phyloP scores from a whole-genome alignment of 64 coral and sea anemone species.

The Platygyra sinensis region DNA sequence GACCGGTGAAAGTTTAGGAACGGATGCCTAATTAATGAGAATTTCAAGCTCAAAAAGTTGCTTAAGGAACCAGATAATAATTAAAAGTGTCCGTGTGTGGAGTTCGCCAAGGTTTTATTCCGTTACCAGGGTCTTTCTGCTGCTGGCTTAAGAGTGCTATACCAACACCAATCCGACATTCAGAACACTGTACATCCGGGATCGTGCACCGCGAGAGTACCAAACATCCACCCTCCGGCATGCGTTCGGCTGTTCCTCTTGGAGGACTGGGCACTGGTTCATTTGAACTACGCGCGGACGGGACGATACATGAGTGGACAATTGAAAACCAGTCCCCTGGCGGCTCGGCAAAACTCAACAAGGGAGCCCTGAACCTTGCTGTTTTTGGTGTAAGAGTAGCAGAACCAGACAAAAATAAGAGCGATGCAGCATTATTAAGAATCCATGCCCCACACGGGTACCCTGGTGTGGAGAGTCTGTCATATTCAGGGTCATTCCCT shows the following conservation, averaged over 20 bases:
- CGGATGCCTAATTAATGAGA: too few relatives aligned
- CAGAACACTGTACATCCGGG: constrained; percentile 75
- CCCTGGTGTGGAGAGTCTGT: constrained; percentile 79
- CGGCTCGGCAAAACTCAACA: constrained; percentile 90
- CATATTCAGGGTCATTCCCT: constrained; percentile 84
- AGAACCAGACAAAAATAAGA: constrained; percentile 27
- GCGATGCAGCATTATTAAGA: constrained; percentile 66
- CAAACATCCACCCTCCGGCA: constrained; percentile 76
- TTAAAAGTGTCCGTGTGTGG: too few relatives aligned
- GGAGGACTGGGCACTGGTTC: constrained; percentile 86
- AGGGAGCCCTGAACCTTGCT: constrained; percentile 83
- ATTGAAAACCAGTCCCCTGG: constrained; percentile 95
- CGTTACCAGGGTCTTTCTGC: constrained; percentile 64
- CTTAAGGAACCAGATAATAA: too few relatives aligned
- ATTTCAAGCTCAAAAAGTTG: too few relatives aligned
- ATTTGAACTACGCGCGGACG: constrained; percentile 88
- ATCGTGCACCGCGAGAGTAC: constrained; percentile 68
- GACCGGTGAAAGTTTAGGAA: too few relatives aligned
- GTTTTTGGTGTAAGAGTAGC: constrained; percentile 79
- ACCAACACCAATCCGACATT: constrained; percentile 54
- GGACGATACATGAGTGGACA: constrained; percentile 92
- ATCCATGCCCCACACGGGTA: constrained; percentile 77
- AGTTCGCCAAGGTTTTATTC: not conserved
- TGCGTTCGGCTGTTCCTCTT: constrained; percentile 89
- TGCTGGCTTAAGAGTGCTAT: constrained; percentile 96